Evolutionary conservation across 1,140 invertebrate species (phyloP).

Genomic region (Eurosta solidaginis): DNA sequence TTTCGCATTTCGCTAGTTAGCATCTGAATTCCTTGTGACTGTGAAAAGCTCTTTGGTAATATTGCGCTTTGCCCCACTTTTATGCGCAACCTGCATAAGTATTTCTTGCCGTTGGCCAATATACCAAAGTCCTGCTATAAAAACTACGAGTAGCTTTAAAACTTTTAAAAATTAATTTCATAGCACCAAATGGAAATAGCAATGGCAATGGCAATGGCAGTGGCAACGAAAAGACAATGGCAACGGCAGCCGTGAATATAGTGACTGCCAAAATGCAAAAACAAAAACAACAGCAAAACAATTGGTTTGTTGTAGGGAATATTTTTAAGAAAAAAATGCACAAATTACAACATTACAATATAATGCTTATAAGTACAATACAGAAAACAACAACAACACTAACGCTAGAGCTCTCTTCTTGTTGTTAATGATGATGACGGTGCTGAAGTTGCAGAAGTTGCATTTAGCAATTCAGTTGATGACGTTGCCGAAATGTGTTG

Average conservation of each 20-base stretch:
- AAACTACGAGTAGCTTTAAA: neutral
- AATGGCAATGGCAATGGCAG: neutral
- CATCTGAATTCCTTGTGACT: neutral
- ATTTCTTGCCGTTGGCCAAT: neutral
- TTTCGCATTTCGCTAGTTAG: neutral
- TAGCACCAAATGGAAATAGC: neutral
- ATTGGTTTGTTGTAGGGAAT: neutral
- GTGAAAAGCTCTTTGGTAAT: neutral
- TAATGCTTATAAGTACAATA: no score
- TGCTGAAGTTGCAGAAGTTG: neutral
- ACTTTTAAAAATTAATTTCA: constrained; percentile 28
- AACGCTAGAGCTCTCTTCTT: no score
- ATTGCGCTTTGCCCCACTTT: neutral
- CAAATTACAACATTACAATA: neutral
- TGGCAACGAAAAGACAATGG: neutral
- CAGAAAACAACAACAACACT: neutral
- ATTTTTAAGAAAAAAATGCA: constrained; percentile 6
- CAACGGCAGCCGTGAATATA: no score
- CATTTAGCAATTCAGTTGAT: neutral
- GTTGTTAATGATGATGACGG: neutral
- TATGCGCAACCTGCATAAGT: no score
- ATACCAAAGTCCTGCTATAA: neutral
- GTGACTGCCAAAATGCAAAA: no score
- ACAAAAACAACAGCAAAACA: neutral
- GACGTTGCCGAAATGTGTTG: constrained; percentile 16